phyloP scores from a whole-genome alignment of 92 coral and sea anemone species.

The Hydrozoanthus gracilis region DNA sequence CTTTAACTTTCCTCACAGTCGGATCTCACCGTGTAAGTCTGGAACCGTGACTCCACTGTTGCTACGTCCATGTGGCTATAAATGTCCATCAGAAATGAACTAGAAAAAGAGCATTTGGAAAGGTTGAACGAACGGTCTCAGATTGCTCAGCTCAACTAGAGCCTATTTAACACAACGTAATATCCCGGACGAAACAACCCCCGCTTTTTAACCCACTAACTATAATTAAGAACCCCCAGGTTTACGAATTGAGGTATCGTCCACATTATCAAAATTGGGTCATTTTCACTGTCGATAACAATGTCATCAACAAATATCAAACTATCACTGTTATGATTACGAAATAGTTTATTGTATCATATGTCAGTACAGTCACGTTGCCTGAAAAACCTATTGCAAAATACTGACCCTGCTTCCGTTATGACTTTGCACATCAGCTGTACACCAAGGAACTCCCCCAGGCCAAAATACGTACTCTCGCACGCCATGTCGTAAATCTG shows the following conservation, averaged over 20 bases:
- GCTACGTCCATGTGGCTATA: slow-evolving; percentile 26
- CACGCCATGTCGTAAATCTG: slow-evolving; percentile 86
- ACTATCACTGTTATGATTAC: too few relatives aligned
- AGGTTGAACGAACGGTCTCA: neutral
- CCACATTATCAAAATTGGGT: too few relatives aligned
- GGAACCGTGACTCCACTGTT: slow-evolving; percentile 16
- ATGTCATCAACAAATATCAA: too few relatives aligned
- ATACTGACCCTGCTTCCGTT: slow-evolving; percentile 51
- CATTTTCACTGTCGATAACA: too few relatives aligned
- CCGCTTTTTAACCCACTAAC: too few relatives aligned
- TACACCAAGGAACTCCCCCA: slow-evolving; percentile 83
- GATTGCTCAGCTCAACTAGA: too few relatives aligned
- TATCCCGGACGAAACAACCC: too few relatives aligned
- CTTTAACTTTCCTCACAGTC: neutral
- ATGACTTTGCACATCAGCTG: slow-evolving; percentile 84
- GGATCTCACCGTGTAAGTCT: slow-evolving; percentile 34
- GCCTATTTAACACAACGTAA: too few relatives aligned
- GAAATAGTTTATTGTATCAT: too few relatives aligned
- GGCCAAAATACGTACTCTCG: slow-evolving; percentile 87
- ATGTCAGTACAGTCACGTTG: too few relatives aligned
- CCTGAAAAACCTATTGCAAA: neutral
- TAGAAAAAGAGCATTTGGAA: neutral
- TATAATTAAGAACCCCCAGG: too few relatives aligned
- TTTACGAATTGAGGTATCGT: too few relatives aligned
- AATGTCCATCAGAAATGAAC: slow-evolving; percentile 28